These are phyloP conservation scores for Epinephelus cyanopodus DNA, from an alignment of 2,113 vertebrate species.

Conservation along the genomic window DNA sequence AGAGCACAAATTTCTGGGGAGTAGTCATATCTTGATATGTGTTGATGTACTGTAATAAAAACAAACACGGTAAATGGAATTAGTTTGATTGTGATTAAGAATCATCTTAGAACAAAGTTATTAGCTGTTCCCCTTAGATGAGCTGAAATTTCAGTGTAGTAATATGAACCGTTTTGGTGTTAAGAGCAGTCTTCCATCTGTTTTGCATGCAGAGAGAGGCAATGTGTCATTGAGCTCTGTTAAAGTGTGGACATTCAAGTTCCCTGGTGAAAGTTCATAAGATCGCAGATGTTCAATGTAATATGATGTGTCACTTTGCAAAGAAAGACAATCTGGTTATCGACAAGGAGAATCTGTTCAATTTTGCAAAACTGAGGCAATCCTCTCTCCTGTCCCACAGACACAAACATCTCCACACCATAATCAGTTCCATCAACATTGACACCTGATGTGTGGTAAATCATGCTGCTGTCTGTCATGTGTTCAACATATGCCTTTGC, in stretches of 20 bases:
- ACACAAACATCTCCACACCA: neutral
- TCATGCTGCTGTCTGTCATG: neutral
- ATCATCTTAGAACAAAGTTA: no score
- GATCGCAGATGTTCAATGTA: no score
- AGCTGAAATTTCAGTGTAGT: neutral
- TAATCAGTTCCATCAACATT: neutral
- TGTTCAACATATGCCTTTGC: neutral
- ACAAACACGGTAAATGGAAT: no score
- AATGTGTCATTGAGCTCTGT: neutral
- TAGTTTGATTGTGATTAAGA: no score
- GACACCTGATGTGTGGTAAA: neutral
- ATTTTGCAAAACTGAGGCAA: neutral
- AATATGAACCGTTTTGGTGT: neutral
- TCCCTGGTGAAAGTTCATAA: neutral
- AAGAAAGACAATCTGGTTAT: neutral
- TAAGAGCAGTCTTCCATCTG: neutral
- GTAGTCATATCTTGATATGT: no score
- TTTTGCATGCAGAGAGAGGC: no score
- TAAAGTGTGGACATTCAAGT: neutral
- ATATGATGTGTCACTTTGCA: neutral
- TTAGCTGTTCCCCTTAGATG: no score
- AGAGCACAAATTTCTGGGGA: no score
- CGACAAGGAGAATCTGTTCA: neutral
- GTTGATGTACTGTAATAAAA: no score
- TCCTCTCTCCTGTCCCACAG: neutral